These are phyloP conservation scores for Drosophila anomelani DNA, from an alignment of 2,888 invertebrate species.

Conservation along the genomic window DNA sequence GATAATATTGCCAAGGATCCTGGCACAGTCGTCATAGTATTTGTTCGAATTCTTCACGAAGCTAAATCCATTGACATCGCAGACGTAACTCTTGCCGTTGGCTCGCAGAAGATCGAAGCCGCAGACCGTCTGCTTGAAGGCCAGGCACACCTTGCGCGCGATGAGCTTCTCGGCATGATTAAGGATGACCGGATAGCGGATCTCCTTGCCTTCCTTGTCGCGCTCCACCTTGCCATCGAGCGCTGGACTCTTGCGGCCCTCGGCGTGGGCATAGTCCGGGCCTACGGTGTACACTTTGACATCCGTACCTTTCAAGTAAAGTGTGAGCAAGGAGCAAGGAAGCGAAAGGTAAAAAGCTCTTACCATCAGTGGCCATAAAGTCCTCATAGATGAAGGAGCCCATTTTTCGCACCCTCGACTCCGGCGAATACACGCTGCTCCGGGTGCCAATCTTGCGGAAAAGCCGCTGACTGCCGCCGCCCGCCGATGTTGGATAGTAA, in stretches of 20 bases:
- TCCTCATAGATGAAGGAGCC: slow-evolving; percentile 99
- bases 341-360: slow-evolving; percentile 72
- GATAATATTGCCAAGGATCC: slow-evolving; percentile 99
- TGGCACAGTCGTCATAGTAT: slow-evolving; percentile 99
- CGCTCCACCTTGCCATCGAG: slow-evolving; percentile 99
- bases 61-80: slow-evolving; percentile 99
- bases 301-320: slow-evolving; percentile 87
- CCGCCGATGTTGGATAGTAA: slow-evolving; percentile 99
- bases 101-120: slow-evolving; percentile 99
- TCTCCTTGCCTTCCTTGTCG: slow-evolving; percentile 98
- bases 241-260: slow-evolving; percentile 99
- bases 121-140: slow-evolving; percentile 99
- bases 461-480: slow-evolving; percentile 98
- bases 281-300: slow-evolving; percentile 98
- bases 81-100: slow-evolving; percentile 99
- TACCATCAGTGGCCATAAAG: slow-evolving; percentile 99
- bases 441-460: slow-evolving; percentile 99
- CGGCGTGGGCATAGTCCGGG: slow-evolving; percentile 99
- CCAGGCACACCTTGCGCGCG: slow-evolving; percentile 97
- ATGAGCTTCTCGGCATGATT: slow-evolving; percentile 99
- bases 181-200: slow-evolving; percentile 98
- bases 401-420: slow-evolving; percentile 97
- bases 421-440: slow-evolving; percentile 99
- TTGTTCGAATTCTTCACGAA: slow-evolving; percentile 99
- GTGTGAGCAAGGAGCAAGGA: slow-evolving; percentile 66